A percentile compares a stretch with the other conserved stretches of the same genome.
Conservation (phyloP, 2,797 vertebrate species). For the Ficedula albicollis region DNA sequence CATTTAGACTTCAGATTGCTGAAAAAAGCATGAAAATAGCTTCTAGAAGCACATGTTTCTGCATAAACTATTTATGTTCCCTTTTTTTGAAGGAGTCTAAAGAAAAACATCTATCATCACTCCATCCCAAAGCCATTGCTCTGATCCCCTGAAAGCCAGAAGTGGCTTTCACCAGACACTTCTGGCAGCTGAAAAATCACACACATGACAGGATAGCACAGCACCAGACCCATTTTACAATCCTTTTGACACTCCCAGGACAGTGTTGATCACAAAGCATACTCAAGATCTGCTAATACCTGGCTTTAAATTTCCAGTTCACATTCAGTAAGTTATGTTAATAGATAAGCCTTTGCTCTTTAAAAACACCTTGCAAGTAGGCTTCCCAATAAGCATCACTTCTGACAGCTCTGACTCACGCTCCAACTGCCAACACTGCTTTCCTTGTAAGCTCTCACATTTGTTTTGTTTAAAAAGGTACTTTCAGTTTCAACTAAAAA, state of each 20-base stretch:
- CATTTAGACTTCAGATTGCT: background rate
- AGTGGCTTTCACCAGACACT: background rate
- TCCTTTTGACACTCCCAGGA: background rate
- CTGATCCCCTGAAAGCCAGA: background rate
- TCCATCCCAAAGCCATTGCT: background rate
- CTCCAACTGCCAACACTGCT: background rate
- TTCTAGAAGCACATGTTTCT: constrained; percentile 7
- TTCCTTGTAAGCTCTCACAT: background rate
- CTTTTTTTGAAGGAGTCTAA: background rate
- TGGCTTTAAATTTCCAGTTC: background rate
- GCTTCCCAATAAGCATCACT: background rate
- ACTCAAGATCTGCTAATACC: background rate
- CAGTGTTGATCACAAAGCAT: rapidly evolving
- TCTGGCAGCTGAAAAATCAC: background rate
- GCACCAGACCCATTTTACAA: background rate
- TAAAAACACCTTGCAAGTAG: background rate
- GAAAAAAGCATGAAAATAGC: constrained; percentile 33
- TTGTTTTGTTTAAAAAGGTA: background rate
- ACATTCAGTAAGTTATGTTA: background rate
- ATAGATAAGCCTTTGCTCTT: background rate
- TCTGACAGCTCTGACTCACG: background rate
- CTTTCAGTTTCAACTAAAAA: background rate
- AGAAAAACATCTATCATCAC: background rate
- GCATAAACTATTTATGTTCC: background rate
- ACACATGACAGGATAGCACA: background rate